Evolutionary conservation across 1,140 invertebrate species (phyloP).

Genomic region (Magallana gigas): DNA sequence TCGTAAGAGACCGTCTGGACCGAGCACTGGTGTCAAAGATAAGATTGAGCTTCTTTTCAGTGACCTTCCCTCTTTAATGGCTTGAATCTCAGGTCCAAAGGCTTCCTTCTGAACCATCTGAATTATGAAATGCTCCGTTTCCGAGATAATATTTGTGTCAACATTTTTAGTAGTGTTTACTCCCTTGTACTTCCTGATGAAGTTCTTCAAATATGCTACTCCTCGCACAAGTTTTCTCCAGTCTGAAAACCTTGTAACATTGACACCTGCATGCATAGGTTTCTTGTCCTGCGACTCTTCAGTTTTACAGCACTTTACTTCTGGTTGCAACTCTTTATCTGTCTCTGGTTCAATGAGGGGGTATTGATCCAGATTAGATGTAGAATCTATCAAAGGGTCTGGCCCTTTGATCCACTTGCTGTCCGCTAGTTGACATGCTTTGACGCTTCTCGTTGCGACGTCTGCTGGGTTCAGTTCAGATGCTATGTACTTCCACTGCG

Average conservation of each 20-base stretch:
- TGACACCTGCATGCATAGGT: too few relatives aligned
- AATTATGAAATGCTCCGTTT: neutral
- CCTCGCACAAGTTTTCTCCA: neutral
- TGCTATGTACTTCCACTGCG: constrained; percentile 42
- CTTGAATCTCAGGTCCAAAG: neutral
- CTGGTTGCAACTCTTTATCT: neutral
- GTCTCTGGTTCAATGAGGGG: neutral
- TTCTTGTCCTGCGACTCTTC: too few relatives aligned
- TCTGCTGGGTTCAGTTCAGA: constrained; percentile 34
- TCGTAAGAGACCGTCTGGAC: constrained; percentile 55
- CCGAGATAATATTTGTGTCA: neutral
- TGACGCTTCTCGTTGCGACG: neutral
- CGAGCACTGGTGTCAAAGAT: constrained; percentile 56
- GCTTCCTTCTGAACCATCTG: neutral
- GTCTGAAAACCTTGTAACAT: neutral
- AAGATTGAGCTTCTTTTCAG: constrained; percentile 33
- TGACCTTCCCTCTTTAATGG: neutral
- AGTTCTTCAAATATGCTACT: neutral
- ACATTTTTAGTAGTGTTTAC: neutral
- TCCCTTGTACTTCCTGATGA: too few relatives aligned
- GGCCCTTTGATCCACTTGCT: neutral
- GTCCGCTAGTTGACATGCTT: neutral
- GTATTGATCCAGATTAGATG: neutral
- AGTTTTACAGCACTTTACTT: neutral
- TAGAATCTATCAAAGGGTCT: neutral